These are phyloP conservation scores for Oreonectes daqikongensis DNA, from an alignment of 2,797 vertebrate species.

Conservation along the genomic window DNA sequence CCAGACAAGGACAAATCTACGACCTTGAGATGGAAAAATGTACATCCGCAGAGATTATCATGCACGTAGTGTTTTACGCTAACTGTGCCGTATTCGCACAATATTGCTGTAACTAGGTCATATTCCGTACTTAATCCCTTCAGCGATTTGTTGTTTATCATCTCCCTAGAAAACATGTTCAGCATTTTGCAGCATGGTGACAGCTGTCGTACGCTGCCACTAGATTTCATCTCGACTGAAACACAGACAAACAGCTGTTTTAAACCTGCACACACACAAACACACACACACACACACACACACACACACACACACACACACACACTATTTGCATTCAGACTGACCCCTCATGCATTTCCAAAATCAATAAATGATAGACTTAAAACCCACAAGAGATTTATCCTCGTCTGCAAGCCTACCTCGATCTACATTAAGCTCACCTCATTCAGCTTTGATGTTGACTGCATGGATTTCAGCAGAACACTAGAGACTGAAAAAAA, in stretches of 20 bases:
- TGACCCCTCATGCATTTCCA: neutral
- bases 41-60: neutral
- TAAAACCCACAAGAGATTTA: slow-evolving; percentile 33
- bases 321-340: neutral
- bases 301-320: slow-evolving; percentile 21
- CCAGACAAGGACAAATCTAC: slow-evolving; percentile 13
- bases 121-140: neutral
- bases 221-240: slow-evolving; percentile 5
- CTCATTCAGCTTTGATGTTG: neutral
- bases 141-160: slow-evolving; percentile 1
- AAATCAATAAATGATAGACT: slow-evolving; percentile 17
- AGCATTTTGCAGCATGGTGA: slow-evolving; percentile 25
- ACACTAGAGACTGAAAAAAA: neutral
- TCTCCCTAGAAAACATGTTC: slow-evolving; percentile 17
- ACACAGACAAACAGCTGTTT: slow-evolving; percentile 35
- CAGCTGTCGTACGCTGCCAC: neutral
- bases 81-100: neutral
- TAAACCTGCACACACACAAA: neutral
- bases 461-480: slow-evolving; percentile 7
- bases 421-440: slow-evolving; percentile 18
- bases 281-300: too few species aligned
- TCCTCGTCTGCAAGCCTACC: neutral
- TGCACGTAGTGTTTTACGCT: neutral
- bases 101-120: slow-evolving; percentile 8
- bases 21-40: slow-evolving; percentile 48